A percentile compares a stretch with the other conserved stretches of the same genome.
Conservation (phyloP, 2,797 vertebrate species). For the Oreonectes daqikongensis region DNA sequence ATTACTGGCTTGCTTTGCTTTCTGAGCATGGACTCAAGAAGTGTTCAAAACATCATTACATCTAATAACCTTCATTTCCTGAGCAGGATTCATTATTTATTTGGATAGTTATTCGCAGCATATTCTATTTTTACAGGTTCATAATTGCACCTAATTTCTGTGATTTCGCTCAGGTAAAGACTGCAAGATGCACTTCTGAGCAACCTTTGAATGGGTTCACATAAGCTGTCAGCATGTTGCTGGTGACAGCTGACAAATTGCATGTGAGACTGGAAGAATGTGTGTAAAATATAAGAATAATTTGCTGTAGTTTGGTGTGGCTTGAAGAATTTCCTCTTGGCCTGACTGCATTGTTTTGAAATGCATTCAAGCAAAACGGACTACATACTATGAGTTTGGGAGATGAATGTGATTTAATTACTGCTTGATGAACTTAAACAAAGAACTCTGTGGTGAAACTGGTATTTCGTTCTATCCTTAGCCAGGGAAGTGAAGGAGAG, state of each 20-base stretch:
- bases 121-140: constrained; percentile 56
- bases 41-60: constrained; percentile 49
- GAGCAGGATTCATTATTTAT: constrained; percentile 47
- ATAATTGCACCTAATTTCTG: constrained; percentile 53
- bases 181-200: background rate
- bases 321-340: constrained; percentile 27
- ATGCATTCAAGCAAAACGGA: constrained; percentile 12
- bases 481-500: constrained; percentile 3
- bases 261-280: constrained; percentile 31
- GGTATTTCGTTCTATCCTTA: constrained; percentile 29
- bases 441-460: constrained; percentile 22
- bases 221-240: background rate
- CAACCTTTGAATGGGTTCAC: constrained; percentile 12
- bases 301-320: constrained; percentile 36
- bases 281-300: constrained; percentile 26
- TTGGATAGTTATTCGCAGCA: constrained; percentile 33
- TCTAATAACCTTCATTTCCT: constrained; percentile 61
- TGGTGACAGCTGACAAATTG: constrained; percentile 7
- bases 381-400: constrained; percentile 23
- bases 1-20: background rate
- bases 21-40: constrained; percentile 17
- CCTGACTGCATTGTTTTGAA: constrained; percentile 4
- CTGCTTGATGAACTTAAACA: constrained; percentile 36
- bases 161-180: constrained; percentile 29
- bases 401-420: constrained; percentile 34